Evolutionary conservation across 2,113 vertebrate species (phyloP).

Genomic region (Perccottus glenii): DNA sequence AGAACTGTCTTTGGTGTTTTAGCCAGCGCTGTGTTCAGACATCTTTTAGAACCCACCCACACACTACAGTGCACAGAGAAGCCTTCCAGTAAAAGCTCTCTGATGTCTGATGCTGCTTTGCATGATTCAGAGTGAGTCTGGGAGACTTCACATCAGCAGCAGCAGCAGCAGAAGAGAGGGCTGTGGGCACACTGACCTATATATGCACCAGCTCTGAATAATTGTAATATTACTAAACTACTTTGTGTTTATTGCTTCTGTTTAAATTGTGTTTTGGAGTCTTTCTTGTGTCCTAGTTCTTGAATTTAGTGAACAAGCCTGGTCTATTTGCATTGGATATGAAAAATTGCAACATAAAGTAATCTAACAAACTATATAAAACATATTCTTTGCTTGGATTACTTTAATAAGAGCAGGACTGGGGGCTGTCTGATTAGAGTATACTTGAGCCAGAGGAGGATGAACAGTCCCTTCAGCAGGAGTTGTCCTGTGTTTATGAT

Average conservation of each 20-base stretch:
- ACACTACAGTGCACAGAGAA: conserved; percentile 3
- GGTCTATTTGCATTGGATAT: no score
- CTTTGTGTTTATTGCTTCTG: no score
- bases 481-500: no score
- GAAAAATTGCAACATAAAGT: no score
- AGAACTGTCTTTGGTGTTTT: background rate
- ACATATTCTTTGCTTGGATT: background rate
- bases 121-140: conserved; percentile 65
- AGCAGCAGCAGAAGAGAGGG: conserved; percentile 35
- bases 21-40: conserved; percentile 26
- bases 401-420: background rate
- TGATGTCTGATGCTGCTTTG: conserved; percentile 64
- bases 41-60: conserved; percentile 15
- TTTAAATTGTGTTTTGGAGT: no score
- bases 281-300: no score
- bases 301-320: no score
- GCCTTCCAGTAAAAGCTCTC: conserved; percentile 47
- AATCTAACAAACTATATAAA: no score
- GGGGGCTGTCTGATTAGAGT: background rate
- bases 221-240: background rate
- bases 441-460: background rate
- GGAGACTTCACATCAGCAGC: conserved; percentile 63
- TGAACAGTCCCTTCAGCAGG: background rate
- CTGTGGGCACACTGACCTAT: conserved; percentile 73
- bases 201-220: conserved; percentile 35